Base-by-base conservation (phyloP, 2,888 invertebrate species). In the Carpatolechia fugitivella region DNA sequence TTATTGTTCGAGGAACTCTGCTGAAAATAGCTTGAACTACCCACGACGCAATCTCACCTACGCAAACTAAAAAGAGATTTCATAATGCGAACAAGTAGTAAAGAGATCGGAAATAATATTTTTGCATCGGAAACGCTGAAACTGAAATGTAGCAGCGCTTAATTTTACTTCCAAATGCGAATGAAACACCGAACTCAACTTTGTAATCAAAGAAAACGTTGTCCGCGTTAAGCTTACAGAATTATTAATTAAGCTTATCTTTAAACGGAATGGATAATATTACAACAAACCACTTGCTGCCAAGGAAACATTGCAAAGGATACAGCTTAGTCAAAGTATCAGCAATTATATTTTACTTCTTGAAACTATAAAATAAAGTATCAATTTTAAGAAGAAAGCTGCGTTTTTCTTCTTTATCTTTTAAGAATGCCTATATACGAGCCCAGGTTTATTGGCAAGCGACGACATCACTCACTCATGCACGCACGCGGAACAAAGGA, bases 161-260 rank as follows among this genome's bases (percentile, higher is more conserved):
- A 60, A 65, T 68, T 70, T 64, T 64, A 62, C 62, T 68, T 71
- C 64, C 58, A 66, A 55, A 68, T 65, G 65, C 60, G 57, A 60
- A n/a, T n/a, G n/a, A n/a, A n/a, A n/a, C n/a, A n/a, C n/a, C n/a
- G n/a, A n/a, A n/a, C n/a, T n/a, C n/a, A n/a, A n/a, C n/a, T n/a
- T n/a, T n/a, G n/a, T n/a, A n/a, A n/a, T n/a, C n/a, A n/a, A n/a
- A n/a, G n/a, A n/a, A n/a, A n/a, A n/a, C n/a, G n/a, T n/a, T n/a
- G n/a, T n/a, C n/a, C n/a, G n/a, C n/a, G n/a, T n/a, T n/a, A n/a
- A n/a, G n/a, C n/a, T n/a, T n/a, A n/a, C n/a, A n/a, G n/a, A n/a
- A n/a, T n/a, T n/a, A n/a, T n/a, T n/a, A n/a, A n/a, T n/a, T n/a
- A n/a, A n/a, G n/a, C n/a, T n/a, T n/a, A n/a, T n/a, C n/a, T n/a